phyloP scores from a whole-genome alignment of 2,797 vertebrate species.

The Decapterus maruadsi region DNA sequence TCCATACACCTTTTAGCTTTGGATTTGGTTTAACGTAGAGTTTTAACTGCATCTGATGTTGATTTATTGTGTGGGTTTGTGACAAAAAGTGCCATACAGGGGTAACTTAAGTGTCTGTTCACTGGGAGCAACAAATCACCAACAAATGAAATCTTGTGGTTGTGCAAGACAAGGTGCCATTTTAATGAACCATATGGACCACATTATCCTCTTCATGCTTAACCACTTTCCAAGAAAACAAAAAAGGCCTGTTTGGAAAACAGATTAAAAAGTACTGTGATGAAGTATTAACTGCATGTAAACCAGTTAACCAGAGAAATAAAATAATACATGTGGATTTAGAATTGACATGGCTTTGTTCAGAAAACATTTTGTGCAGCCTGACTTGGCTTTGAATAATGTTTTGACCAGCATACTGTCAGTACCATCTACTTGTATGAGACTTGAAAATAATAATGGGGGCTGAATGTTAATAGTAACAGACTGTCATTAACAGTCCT shows the following conservation, averaged over 20 bases:
- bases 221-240: conserved; percentile 10
- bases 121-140: conserved; percentile 13
- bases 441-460: background rate
- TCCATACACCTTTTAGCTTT: conserved; percentile 3
- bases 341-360: background rate
- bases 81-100: conserved; percentile 55
- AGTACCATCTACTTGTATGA: background rate
- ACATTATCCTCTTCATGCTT: background rate
- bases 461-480: conserved; percentile 10
- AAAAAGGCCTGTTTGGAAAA: background rate
- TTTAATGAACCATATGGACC: background rate
- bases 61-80: conserved; percentile 21
- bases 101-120: background rate
- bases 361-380: background rate
- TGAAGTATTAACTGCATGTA: background rate
- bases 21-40: background rate
- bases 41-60: conserved; percentile 8
- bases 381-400: background rate
- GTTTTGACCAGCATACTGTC: background rate
- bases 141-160: background rate
- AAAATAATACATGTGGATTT: conserved; percentile 2
- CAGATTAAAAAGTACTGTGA: background rate
- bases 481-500: conserved; percentile 11
- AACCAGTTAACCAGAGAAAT: background rate
- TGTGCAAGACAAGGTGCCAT: background rate